Percentiles rank a stretch among this genome's conserved stretches.
Evolutionary conservation across 2,113 vertebrate species (phyloP).

Genomic region (Cavia porcellus): DNA sequence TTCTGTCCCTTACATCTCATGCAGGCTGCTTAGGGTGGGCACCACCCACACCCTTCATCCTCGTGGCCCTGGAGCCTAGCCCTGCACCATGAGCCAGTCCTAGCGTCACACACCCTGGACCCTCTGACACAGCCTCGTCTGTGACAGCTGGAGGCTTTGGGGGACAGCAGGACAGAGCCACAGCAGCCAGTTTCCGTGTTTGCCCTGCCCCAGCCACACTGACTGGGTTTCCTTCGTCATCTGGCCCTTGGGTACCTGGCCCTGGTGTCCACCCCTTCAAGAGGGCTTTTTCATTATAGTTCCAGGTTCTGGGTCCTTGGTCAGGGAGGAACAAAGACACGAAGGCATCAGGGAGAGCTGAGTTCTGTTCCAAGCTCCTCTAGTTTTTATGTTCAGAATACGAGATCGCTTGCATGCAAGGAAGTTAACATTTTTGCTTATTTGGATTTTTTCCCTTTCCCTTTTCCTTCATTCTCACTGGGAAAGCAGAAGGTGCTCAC

Average conservation of each 20-base stretch:
- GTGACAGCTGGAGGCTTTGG: neutral
- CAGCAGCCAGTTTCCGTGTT: neutral
- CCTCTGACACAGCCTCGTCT: neutral
- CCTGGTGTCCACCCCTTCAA: neutral
- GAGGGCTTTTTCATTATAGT: neutral
- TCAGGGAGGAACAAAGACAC: neutral
- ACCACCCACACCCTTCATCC: neutral
- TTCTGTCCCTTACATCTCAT: neutral
- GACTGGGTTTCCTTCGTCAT: neutral
- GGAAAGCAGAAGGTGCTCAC: slow-evolving; percentile 42
- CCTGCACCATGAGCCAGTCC: neutral
- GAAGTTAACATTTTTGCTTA: slow-evolving; percentile 25
- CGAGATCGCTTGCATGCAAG: no score
- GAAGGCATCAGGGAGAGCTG: neutral
- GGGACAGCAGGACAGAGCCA: neutral
- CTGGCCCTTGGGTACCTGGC: neutral
- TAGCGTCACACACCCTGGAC: neutral
- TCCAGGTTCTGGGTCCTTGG: neutral
- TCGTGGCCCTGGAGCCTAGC: neutral
- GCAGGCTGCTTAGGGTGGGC: neutral
- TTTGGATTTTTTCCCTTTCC: slow-evolving; percentile 23
- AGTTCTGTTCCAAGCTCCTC: neutral
- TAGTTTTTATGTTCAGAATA: neutral
- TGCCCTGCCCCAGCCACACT: neutral
- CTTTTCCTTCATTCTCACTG: slow-evolving; percentile 42